Evolutionary conservation across 1,140 invertebrate genomes (phyloP), one percentile per base, ranked within the genome.

Genomic region (Drosophila erecta): DNA sequence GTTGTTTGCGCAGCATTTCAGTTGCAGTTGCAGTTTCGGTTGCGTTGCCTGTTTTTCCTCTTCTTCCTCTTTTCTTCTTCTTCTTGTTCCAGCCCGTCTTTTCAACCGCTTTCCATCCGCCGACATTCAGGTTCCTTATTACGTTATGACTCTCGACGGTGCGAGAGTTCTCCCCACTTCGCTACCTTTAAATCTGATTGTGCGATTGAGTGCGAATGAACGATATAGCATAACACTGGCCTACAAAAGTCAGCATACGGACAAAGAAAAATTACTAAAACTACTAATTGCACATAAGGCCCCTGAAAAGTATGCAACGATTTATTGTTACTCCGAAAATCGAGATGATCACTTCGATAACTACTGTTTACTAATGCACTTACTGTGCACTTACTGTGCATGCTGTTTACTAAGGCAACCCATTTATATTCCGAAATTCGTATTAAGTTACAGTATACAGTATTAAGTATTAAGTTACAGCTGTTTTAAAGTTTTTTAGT

Each of bases 1-100:
- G 84, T 87, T 87, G 84, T 87, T 87, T 87, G 84, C 84, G 85
- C 84, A 89, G 84, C 84, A 80, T 89, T 87, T 87, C 80, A 84
- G 84, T 84, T 74, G 78, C 80, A 84, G 84, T 84, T 74, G 78
- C 84, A 87, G 71, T 89, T 90, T 84, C 65, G 69, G 85, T 84
- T 84, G 69, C 62, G 55, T 61, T 85, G 61, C 72, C 73, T 85
- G 59, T 74, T 83, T 64, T 73, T 56, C 67, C 37, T 59, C 57
- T 22, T 72, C 24, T 55, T 40, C 27, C 1, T 38, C 37, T 38
- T 38, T 22, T 72, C 24, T 55, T 40, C 27, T 4, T 38, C 37
- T 38, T 14, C 14, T 37, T 37, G 11, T 12, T 0, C 12, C 35
- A 30, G 27, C 4, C 12, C 40, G 27, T 22, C 47, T 59, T 54